These are phyloP conservation scores for Hylaeus anthracinus DNA, from an alignment of 1,140 invertebrate genomes.

Conservation along the genomic window DNA sequence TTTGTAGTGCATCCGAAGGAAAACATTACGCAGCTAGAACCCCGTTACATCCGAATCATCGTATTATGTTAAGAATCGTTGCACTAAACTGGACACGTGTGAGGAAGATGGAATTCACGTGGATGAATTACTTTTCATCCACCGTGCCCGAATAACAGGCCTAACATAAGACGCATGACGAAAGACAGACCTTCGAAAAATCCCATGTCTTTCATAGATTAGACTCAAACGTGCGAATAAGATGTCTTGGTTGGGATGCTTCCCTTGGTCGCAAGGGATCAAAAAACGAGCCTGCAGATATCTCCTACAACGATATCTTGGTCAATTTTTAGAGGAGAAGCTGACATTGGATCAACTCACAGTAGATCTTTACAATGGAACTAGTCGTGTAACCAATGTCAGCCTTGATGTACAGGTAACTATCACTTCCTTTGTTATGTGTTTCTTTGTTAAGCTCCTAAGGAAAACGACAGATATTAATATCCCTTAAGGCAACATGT, in stretches of 20 bases:
- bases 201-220: slow-evolving; percentile 49
- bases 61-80: slow-evolving; percentile 67
- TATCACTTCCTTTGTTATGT: slow-evolving; percentile 64
- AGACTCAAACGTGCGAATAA: slow-evolving; percentile 48
- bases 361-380: slow-evolving; percentile 95
- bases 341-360: slow-evolving; percentile 93
- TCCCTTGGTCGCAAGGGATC: slow-evolving; percentile 88
- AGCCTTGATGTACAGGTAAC: slow-evolving; percentile 92
- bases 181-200: slow-evolving; percentile 22
- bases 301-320: slow-evolving; percentile 93
- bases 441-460: slow-evolving; percentile 1
- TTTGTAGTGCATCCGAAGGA: slow-evolving; percentile 36
- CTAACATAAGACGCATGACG: slow-evolving; percentile 45
- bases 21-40: slow-evolving; percentile 65
- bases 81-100: slow-evolving; percentile 61
- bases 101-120: slow-evolving; percentile 37
- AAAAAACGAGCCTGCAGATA: slow-evolving; percentile 95
- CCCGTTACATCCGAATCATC: slow-evolving; percentile 56
- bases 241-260: slow-evolving; percentile 84
- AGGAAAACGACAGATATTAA: neutral
- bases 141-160: slow-evolving; percentile 36
- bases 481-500: neutral
- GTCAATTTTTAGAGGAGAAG: slow-evolving; percentile 95
- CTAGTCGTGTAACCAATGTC: slow-evolving; percentile 91
- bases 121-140: slow-evolving; percentile 31